phyloP scores from a whole-genome alignment of 1,140 invertebrate genomes.

The Eumeta japonica region DNA sequence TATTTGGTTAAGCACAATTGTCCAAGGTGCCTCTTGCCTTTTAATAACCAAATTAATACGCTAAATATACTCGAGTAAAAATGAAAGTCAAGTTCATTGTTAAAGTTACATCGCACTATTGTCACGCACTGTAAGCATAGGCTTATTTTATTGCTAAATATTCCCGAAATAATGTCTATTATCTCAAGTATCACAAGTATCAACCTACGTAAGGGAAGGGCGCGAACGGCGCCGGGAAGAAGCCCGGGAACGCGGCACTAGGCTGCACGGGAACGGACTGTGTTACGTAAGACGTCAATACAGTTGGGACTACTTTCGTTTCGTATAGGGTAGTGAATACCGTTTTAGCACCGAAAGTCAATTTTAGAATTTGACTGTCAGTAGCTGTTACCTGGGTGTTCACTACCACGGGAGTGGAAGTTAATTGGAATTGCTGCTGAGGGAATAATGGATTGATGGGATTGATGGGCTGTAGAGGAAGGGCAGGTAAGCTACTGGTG shows the following conservation, averaged over 20 bases:
- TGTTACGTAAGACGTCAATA: constrained; percentile 78
- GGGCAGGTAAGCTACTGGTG: constrained; percentile 66
- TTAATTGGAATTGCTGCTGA: constrained; percentile 71
- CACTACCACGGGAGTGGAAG: constrained; percentile 77
- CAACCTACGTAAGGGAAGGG: constrained; percentile 75
- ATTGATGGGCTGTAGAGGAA: constrained; percentile 54
- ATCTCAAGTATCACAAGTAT: constrained; percentile 23
- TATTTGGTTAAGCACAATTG: too few relatives aligned
- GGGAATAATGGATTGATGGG: constrained; percentile 57
- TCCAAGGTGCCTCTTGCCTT: too few relatives aligned
- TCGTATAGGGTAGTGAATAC: constrained; percentile 83
- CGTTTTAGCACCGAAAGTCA: constrained; percentile 86
- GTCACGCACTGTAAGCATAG: too few relatives aligned
- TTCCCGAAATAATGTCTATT: constrained; percentile 12
- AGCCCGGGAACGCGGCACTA: constrained; percentile 67
- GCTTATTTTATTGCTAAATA: constrained; percentile 5
- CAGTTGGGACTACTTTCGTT: constrained; percentile 80
- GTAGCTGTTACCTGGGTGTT: constrained; percentile 79
- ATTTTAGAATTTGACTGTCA: constrained; percentile 77
- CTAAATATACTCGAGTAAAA: constrained; percentile 7
- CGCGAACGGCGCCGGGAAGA: constrained; percentile 73
- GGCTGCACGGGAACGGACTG: constrained; percentile 73
- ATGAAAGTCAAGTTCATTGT: constrained; percentile 3
- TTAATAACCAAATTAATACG: too few relatives aligned
- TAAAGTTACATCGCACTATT: constrained; percentile 5